Percentiles rank a stretch among this genome's conserved stretches.
Conservation (phyloP, 92 coral and sea anemone genomes). For the Phenganax marumi region DNA sequence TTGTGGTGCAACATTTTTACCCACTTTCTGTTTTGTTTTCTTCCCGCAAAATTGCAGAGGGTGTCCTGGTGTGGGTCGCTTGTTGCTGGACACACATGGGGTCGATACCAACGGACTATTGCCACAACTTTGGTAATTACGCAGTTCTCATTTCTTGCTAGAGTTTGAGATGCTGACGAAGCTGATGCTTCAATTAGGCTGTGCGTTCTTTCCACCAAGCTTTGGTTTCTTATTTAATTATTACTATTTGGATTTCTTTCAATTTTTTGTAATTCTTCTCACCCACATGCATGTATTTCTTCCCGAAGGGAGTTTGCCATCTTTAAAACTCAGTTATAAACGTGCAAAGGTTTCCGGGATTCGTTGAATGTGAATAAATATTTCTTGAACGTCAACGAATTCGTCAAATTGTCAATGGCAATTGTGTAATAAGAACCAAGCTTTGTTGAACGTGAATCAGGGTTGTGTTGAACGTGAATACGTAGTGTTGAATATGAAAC, state of each 20-base stretch:
- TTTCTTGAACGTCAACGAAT: no score
- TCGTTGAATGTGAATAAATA: no score
- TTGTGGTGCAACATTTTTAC: neutral
- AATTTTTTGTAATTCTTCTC: constrained; percentile 15
- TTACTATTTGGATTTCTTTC: neutral
- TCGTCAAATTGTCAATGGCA: no score
- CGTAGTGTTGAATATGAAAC: neutral
- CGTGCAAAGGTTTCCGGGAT: constrained; percentile 6
- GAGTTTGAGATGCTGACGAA: constrained; percentile 12
- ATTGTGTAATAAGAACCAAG: neutral
- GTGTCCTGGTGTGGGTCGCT: constrained; percentile 33
- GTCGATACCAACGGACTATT: neutral
- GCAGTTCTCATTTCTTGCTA: neutral
- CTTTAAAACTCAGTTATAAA: neutral
- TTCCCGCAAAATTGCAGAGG: constrained; percentile 29
- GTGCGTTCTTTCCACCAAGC: constrained; percentile 20
- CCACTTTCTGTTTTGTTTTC: constrained; percentile 16
- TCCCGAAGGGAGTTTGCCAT: constrained; percentile 34
- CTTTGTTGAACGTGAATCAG: neutral
- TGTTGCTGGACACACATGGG: neutral
- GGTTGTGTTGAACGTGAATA: constrained; percentile 14
- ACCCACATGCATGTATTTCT: constrained; percentile 15
- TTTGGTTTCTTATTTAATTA: neutral
- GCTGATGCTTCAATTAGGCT: constrained; percentile 19
- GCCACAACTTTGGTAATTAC: no score